Base-by-base conservation (phyloP, 2,888 invertebrate genomes). In the Nowickia ferox region DNA sequence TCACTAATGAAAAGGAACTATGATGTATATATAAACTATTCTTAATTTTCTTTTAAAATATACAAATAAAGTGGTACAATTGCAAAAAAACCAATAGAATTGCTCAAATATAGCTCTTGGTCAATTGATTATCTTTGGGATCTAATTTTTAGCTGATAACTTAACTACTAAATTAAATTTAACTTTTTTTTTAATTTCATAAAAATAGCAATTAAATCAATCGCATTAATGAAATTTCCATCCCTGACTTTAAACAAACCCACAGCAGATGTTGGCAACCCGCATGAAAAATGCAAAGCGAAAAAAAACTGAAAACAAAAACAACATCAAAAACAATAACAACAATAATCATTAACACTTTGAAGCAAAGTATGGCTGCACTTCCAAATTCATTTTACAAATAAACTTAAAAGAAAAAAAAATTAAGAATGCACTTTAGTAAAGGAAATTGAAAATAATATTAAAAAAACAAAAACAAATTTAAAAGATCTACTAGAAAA, bases 221-320 rank as follows among this genome's bases (percentile, higher is more conserved):
- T 30, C 5, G 15, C 22, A n/a, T 3, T 19, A 9, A 42, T 42
- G 9, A 57, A 15, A 55, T 48, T 40, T 66, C 46, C 72, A 77
- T 22, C 68, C 46, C 80, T 72, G 75, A 68, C 55, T 22, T 5
- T 13, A 13, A 80, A 53, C 30, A n/a, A 80, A 48, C 51, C 46
- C 78, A 68, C 66, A 82, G 55, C 87, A 87, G 82, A 87, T 88
- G 88, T 87, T 87, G 86, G 79, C 87, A 88, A 75, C 84, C 84
- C 74, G 77, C 76, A 86, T 84, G 13, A 51, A 77, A 51, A 51
- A 65, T 59, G 30, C n/a, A 40, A 57, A 38, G 2, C 38, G 30
- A 44, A 48, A 68, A 71, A 44, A 51, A 1, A 48, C 19, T 63
- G n/a, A 59, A 51, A 51, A 51, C 4, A 57, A 48, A 6, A 51